Evolutionary conservation across 2,113 vertebrate species (phyloP).

Genomic region (Paramisgurnus dabryanus): DNA sequence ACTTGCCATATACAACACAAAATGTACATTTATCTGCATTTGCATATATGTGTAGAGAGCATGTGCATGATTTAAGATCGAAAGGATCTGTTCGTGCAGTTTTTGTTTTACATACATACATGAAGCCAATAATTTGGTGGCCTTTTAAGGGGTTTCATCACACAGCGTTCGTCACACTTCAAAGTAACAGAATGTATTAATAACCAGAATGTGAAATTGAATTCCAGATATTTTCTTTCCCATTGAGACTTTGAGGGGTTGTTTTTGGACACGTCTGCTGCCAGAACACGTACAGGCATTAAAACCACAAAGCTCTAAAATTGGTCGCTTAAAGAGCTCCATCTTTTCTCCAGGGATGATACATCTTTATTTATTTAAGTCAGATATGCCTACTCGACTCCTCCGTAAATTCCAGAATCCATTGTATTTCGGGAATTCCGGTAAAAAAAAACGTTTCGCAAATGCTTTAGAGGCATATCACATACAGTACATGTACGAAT

Average conservation of each 20-base stretch:
- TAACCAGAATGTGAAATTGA: slow-evolving; percentile 9
- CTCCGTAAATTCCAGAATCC: not conserved
- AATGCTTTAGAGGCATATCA: not conserved
- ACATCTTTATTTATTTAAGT: slow-evolving; percentile 32
- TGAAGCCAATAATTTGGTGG: not conserved
- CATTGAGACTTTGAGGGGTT: slow-evolving; percentile 10
- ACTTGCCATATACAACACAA: too few species aligned
- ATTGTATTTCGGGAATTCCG: not conserved
- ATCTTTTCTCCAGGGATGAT: slow-evolving; percentile 2
- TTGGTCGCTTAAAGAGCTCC: not conserved
- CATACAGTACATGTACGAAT: not conserved
- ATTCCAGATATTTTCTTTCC: slow-evolving; percentile 19
- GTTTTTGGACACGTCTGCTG: slow-evolving; percentile 15
- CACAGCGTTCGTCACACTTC: not conserved
- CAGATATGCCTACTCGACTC: not conserved
- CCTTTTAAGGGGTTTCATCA: not conserved
- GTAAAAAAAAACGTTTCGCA: not conserved
- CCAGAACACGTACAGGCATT: slow-evolving; percentile 6
- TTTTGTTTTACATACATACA: too few species aligned
- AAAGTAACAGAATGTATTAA: slow-evolving; percentile 13
- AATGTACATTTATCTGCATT: too few species aligned
- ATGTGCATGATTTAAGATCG: too few species aligned
- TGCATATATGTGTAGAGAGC: too few species aligned
- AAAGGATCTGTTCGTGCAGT: too few species aligned
- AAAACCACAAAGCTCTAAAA: not conserved